Base-by-base conservation (phyloP, 2,888 invertebrate species). In the Aphodius sticticus region DNA sequence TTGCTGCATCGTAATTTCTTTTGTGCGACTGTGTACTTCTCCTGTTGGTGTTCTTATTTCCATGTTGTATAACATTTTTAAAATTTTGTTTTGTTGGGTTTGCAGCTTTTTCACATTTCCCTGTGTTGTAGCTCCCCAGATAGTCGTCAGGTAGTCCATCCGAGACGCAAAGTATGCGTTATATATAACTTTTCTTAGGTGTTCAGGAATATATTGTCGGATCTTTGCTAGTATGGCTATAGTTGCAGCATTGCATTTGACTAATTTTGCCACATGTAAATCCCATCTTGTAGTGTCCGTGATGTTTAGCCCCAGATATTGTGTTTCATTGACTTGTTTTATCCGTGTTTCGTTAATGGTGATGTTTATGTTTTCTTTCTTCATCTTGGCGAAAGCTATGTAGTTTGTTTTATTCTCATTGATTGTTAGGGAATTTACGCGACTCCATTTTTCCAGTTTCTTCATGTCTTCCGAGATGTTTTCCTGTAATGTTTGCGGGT, bases 41-140 rank as follows among this genome's bases (percentile, higher is more conserved):
- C 37, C 26, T 37, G n/a, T 76, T 14, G 36, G 75, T 35, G 75
- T 76, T 35, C 16, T 69, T 76, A 26, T 76, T 14, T 70, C 70
- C n/a, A 77, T 77, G 36, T 69, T 69, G 7, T 77, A 35, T 16
- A 77, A 14, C 69, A 77, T 26, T 70, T 70, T 77, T 77, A 77
- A 15, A 14, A 77, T 77, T 35, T 69, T 77, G 70, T 77, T 77
- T 70, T 70, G 26, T 37, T 77, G 77, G 16, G 70, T 77, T 26
- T 77, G 77, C 38, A 77, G 37, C 69, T 77, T 70, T 12, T 69
- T 70, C 14, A 77, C 69, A 12, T 77, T 77, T 35, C 14, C 36
- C 14, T 70, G 36, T 12, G 70, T 69, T 70, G 77, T 77, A 70
- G 69, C 16, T 26, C 69, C 35, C 69, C 69, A 70, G 26, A 77